Evolutionary conservation across 2,797 vertebrate genomes (phyloP).

Genomic region (Pangasius macronema): DNA sequence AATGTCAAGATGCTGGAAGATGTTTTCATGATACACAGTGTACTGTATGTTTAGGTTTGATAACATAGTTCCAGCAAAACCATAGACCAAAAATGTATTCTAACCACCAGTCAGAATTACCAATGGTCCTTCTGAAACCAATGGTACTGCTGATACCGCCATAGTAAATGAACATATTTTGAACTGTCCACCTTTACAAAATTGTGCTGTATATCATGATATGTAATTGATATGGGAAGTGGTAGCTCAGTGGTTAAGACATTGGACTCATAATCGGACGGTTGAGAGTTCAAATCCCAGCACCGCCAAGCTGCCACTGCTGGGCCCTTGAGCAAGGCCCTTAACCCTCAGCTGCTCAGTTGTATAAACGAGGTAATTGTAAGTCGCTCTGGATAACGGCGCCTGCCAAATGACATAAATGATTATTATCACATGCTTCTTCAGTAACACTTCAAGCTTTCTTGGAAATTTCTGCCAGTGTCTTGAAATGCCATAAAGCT

Average conservation of each 20-base stretch:
- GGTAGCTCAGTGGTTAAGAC: no score
- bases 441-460: conserved; percentile 14
- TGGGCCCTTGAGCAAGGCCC: no score
- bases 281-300: no score
- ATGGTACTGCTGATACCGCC: neutral
- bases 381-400: no score
- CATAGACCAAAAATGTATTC: neutral
- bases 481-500: neutral
- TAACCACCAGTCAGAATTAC: neutral
- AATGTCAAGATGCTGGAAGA: neutral
- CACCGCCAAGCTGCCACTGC: no score
- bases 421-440: neutral
- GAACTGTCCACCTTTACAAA: neutral
- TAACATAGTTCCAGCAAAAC: neutral
- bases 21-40: neutral
- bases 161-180: neutral
- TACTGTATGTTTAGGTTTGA: neutral
- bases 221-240: neutral
- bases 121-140: neutral
- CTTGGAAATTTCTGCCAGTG: conserved; percentile 26
- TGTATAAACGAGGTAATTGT: no score
- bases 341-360: no score
- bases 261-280: no score
- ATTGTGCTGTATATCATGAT: neutral
- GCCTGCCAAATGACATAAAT: no score